Base-by-base conservation (phyloP, 1,140 invertebrate species). In the Zaprionus taronus region DNA sequence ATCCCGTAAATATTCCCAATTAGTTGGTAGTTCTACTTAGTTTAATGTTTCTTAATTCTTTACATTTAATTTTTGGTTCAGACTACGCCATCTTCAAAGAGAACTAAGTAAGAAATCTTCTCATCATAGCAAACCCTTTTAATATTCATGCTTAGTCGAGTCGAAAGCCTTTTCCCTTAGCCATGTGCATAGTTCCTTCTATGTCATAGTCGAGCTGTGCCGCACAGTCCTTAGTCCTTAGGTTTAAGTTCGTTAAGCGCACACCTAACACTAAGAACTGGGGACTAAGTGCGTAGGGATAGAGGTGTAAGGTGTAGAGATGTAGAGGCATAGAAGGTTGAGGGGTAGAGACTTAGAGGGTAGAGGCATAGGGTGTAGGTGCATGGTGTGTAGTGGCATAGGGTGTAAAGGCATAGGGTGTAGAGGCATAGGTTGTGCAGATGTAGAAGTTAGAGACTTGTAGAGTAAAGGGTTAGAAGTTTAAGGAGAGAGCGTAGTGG, bases 61-160 rank as follows among this genome's bases (percentile, higher is more conserved):
- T 1, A 28, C 2, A 14, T 55, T 15, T 9, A 55, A 17, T 0
- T 15, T 41, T 41, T 6, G 17, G 5, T 41, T n/a, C 5, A 41
- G 14, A 7, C 28, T 31, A 31, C 7, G 0, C 28, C n/a, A 41
- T 5, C 15, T 55, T 15, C 20, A 55, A 55, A 28, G 20, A 2
- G 4, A 28, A 28, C 6, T 55, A 5, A 14, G 12, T 17, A 28
- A 14, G 47, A 4, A 36, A 12, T 38, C 56, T 38, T 36, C 47
- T 47, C 7, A 5, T 15, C 34, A 4, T 17, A 15, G 49, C 24
- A 68, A 34, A n/a, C 41, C 17, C 41, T 75, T 64, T 75, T 70
- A 70, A 75, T 75, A 70, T 75, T 75, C 72, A 75, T 58, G 67
- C 72, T 75, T 24, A 63, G 72, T 57, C 62, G 60, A 75, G 72